Conservation (phyloP, 2,797 vertebrate species). For the Notolepis coatsorum region DNA sequence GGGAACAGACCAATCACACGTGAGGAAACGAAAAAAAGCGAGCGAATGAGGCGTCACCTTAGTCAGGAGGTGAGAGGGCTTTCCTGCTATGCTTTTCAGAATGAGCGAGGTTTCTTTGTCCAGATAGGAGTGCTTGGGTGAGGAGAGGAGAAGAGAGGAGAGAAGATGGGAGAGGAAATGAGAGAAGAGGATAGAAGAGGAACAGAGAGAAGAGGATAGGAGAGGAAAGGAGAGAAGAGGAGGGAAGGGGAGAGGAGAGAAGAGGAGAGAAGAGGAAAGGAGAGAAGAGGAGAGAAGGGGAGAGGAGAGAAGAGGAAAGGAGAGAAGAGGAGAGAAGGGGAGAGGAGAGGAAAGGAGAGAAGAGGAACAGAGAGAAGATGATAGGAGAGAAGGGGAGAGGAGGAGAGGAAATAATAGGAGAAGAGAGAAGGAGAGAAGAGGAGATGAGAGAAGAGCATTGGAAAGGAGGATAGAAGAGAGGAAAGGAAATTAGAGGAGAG, state of each 20-base stretch:
- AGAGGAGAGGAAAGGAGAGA: slow-evolving; percentile 28
- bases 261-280: slow-evolving; percentile 26
- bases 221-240: slow-evolving; percentile 63
- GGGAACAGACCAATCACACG: slow-evolving; percentile 70
- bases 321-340: neutral
- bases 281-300: slow-evolving; percentile 50
- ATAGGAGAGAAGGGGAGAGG: slow-evolving; percentile 95
- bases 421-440: slow-evolving; percentile 3
- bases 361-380: slow-evolving; percentile 63
- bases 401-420: too few relatives aligned
- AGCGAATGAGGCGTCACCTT: slow-evolving; percentile 91
- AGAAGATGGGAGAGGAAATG: slow-evolving; percentile 37
- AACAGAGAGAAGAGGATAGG: slow-evolving; percentile 77
- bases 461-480: slow-evolving; percentile 16
- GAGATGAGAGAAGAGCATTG: slow-evolving; percentile 44
- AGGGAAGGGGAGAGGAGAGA: slow-evolving; percentile 35
- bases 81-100: slow-evolving; percentile 99
- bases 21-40: slow-evolving; percentile 26
- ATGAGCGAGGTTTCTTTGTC: slow-evolving; percentile 99
- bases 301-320: neutral
- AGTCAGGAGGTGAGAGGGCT: slow-evolving; percentile 99
- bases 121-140: slow-evolving; percentile 98
- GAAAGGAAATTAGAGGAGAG: too few relatives aligned
- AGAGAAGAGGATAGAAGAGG: slow-evolving; percentile 25
- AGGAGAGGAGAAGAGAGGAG: slow-evolving; percentile 52